Conservation (phyloP, 53 echinoderm and acorn worm species). For the Echinarachnius parma region DNA sequence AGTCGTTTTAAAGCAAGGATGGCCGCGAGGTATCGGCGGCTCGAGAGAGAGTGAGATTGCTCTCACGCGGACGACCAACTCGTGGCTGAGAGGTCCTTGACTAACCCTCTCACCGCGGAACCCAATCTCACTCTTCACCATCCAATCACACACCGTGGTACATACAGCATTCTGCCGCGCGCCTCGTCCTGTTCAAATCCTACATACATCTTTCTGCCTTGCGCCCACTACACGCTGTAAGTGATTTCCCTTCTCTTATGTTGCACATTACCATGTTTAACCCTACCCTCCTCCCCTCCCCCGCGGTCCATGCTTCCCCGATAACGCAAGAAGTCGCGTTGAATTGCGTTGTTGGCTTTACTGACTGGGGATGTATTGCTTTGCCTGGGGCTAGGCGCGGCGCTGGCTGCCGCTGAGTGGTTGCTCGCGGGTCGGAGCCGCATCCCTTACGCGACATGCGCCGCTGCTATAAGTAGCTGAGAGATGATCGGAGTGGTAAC, state of each 20-base stretch:
- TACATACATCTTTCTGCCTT: constrained; percentile 23
- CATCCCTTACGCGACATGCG: constrained; percentile 40
- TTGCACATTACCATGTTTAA: neutral
- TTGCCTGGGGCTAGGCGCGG: constrained; percentile 26
- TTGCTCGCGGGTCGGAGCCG: constrained; percentile 30
- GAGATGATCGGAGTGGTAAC: constrained; percentile 45
- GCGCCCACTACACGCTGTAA: constrained; percentile 7
- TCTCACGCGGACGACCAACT: constrained; percentile 40
- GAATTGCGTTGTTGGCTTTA: constrained; percentile 11
- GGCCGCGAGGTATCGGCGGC: constrained; percentile 21
- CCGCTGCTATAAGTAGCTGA: constrained; percentile 47
- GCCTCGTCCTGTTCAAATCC: too few relatives aligned
- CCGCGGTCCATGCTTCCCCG: constrained; percentile 29
- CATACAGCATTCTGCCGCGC: constrained; percentile 18
- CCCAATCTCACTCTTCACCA: constrained; percentile 23
- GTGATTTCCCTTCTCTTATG: constrained; percentile 35
- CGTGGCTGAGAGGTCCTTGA: constrained; percentile 32
- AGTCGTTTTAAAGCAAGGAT: constrained; percentile 23
- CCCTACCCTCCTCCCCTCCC: neutral
- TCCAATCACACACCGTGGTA: constrained; percentile 17
- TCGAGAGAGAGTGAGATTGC: constrained; percentile 15
- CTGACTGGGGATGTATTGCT: constrained; percentile 20
- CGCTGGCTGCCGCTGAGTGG: constrained; percentile 10
- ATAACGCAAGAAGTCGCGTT: constrained; percentile 17
- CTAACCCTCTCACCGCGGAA: constrained; percentile 27